These are phyloP conservation scores for Sinella curviseta DNA, from an alignment of 1,140 invertebrate genomes.

Conservation along the genomic window DNA sequence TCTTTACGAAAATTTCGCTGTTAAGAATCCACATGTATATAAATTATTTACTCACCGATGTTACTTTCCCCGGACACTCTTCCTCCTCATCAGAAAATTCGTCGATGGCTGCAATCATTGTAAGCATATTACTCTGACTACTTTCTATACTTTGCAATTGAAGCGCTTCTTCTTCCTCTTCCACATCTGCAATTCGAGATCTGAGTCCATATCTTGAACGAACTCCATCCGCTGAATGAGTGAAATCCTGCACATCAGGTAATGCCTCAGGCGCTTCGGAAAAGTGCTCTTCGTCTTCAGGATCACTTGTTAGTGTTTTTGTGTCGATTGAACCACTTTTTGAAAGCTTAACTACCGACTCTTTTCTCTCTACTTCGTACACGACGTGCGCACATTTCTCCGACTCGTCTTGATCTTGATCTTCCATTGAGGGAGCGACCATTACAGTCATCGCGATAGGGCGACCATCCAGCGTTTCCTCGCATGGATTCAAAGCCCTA, in stretches of 20 bases:
- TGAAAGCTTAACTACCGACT: conserved; percentile 1
- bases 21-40: neutral
- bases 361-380: conserved; percentile 6
- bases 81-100: conserved; percentile 48
- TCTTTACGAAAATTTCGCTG: neutral
- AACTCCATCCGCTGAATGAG: neutral
- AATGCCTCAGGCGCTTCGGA: conserved; percentile 33
- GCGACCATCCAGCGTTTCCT: conserved; percentile 26
- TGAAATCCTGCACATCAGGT: conserved; percentile 41
- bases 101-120: conserved; percentile 46
- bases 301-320: conserved; percentile 32
- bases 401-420: neutral
- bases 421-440: conserved; percentile 34
- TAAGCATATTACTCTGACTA: conserved; percentile 29
- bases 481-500: conserved; percentile 33
- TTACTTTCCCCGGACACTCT: neutral
- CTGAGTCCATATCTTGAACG: conserved; percentile 1
- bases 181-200: neutral
- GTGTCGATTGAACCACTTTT: conserved; percentile 21
- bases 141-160: conserved; percentile 38
- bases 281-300: conserved; percentile 42
- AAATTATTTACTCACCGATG: conserved; percentile 18
- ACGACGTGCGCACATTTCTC: neutral
- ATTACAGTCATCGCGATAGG: conserved; percentile 47
- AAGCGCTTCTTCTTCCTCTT: conserved; percentile 21